Conservation (phyloP, 1,140 invertebrate genomes). For the Diplogasteroides magnus region DNA sequence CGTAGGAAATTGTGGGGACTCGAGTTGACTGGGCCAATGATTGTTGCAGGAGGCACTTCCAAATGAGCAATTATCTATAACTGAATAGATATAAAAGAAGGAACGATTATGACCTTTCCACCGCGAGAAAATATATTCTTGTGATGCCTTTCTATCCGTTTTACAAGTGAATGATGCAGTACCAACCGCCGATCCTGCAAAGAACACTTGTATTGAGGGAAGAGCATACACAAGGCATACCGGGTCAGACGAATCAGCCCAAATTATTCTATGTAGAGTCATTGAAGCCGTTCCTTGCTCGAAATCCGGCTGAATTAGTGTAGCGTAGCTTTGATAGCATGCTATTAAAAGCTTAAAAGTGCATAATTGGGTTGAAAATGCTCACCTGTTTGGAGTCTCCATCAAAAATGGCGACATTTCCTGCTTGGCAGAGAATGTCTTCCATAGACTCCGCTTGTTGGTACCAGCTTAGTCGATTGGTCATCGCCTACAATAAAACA, state of each 20-base stretch:
- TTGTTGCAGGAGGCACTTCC: constrained; percentile 58
- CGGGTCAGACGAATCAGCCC: constrained; percentile 52
- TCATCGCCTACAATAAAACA: constrained; percentile 27
- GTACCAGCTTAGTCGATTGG: constrained; percentile 54
- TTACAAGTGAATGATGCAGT: constrained; percentile 52
- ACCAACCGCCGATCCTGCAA: constrained; percentile 50
- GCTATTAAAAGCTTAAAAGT: background rate
- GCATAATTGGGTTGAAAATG: constrained; percentile 4
- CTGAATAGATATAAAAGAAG: constrained; percentile 17
- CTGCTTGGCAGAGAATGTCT: constrained; percentile 50
- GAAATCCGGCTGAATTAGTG: constrained; percentile 40
- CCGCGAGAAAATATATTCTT: constrained; percentile 52
- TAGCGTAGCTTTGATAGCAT: background rate
- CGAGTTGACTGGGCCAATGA: constrained; percentile 38
- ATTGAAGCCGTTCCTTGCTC: constrained; percentile 54
- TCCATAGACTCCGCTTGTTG: constrained; percentile 50
- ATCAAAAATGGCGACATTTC: constrained; percentile 53
- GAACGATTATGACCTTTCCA: constrained; percentile 62
- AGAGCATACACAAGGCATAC: constrained; percentile 30
- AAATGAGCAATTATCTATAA: constrained; percentile 74
- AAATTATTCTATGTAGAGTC: constrained; percentile 51
- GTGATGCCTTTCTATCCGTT: constrained; percentile 49
- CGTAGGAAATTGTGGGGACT: constrained; percentile 37
- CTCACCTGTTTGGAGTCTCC: constrained; percentile 50
- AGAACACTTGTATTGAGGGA: constrained; percentile 9